Conservation (phyloP, 2,797 vertebrate genomes). For the Onychomys torridus region DNA sequence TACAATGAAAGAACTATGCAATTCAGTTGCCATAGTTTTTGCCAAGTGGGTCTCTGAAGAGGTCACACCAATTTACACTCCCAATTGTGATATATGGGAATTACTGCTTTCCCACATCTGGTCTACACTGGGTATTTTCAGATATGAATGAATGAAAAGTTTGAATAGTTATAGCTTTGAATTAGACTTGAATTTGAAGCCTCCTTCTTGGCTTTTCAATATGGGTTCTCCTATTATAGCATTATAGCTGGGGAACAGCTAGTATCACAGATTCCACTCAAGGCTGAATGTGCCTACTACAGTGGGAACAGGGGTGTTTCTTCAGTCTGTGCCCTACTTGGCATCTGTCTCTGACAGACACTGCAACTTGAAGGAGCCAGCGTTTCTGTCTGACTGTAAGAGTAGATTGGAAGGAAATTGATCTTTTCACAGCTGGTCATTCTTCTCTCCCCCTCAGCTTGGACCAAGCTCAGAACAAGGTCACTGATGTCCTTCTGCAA, state of each 20-base stretch:
- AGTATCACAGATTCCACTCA: background rate
- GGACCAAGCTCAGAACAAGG: constrained; percentile 71
- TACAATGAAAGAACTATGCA: background rate
- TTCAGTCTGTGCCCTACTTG: constrained; percentile 78
- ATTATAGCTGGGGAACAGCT: background rate
- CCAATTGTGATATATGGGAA: background rate
- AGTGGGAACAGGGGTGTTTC: constrained; percentile 69
- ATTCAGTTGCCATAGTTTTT: constrained; percentile 18
- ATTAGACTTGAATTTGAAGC: constrained; percentile 19
- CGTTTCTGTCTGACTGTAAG: constrained; percentile 43
- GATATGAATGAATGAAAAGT: background rate
- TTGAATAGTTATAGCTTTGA: constrained; percentile 48
- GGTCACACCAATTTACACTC: background rate
- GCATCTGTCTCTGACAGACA: constrained; percentile 67
- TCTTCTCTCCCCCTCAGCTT: constrained; percentile 65
- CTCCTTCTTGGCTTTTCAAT: background rate
- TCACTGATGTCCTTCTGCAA: constrained; percentile 61
- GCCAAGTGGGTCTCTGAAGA: constrained; percentile 18
- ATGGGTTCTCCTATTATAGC: constrained; percentile 5
- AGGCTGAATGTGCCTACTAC: constrained; percentile 58
- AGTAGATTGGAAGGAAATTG: constrained; percentile 78
- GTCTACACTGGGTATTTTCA: constrained; percentile 26
- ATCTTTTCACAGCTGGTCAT: constrained; percentile 82
- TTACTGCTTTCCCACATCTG: background rate
- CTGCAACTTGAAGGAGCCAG: constrained; percentile 62